Evolutionary conservation across 2,888 invertebrate species (phyloP).

Genomic region (Liodrosophila aerea): DNA sequence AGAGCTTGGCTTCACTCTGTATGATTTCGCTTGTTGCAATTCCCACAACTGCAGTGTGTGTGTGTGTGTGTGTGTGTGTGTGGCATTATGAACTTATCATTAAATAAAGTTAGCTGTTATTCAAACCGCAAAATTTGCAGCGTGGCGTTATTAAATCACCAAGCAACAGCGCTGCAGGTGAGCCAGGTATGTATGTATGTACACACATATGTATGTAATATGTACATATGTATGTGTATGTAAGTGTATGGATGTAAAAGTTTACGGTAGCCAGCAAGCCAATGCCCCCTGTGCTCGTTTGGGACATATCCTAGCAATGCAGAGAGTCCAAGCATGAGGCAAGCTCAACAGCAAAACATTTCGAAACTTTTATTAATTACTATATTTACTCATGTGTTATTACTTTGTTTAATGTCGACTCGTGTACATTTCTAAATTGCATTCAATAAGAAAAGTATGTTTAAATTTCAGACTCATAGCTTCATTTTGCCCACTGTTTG

Average conservation of each 20-base stretch:
- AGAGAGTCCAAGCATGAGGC: too few relatives aligned
- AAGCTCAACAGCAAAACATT: too few relatives aligned
- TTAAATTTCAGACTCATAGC: too few relatives aligned
- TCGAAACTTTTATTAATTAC: too few relatives aligned
- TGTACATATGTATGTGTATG: constrained; percentile 23
- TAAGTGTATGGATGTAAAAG: constrained; percentile 37
- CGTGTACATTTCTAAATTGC: too few relatives aligned
- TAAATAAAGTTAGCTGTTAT: constrained; percentile 66
- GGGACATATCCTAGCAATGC: constrained; percentile 18
- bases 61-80: constrained; percentile 16
- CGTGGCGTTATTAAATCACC: constrained; percentile 61
- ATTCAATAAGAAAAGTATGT: too few relatives aligned
- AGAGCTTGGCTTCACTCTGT: constrained; percentile 35
- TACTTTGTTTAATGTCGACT: too few relatives aligned
- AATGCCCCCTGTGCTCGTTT: not conserved
- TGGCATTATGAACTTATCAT: constrained; percentile 68
- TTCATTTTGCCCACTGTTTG: too few relatives aligned
- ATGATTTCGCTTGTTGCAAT: constrained; percentile 45
- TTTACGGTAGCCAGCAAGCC: constrained; percentile 38
- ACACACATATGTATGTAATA: constrained; percentile 5
- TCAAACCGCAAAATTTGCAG: constrained; percentile 66
- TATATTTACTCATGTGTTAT: too few relatives aligned
- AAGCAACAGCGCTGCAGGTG: constrained; percentile 31
- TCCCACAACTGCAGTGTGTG: constrained; percentile 23
- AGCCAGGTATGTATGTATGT: constrained; percentile 20